Evolutionary conservation across 1,140 invertebrate genomes (phyloP).

Genomic region (Anastrepha obliqua): DNA sequence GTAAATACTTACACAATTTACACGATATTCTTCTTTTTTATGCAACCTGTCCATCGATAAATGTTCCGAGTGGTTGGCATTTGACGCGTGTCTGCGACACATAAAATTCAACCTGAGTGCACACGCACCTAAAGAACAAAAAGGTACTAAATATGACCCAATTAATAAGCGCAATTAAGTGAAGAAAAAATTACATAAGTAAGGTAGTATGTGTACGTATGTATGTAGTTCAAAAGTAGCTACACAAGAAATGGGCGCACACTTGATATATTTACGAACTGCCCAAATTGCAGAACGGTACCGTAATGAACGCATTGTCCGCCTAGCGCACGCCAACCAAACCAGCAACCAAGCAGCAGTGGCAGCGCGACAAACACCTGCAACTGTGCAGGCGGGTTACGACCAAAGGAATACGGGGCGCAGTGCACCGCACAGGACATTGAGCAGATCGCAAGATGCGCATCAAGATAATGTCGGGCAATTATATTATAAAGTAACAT

Average conservation of each 20-base stretch:
- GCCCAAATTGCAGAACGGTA: conserved; percentile 37
- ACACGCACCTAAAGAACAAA: conserved; percentile 29
- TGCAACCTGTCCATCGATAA: conserved; percentile 12
- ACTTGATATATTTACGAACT: conserved; percentile 18
- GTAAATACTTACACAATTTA: conserved; percentile 34
- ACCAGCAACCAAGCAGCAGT: neutral
- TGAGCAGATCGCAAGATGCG: conserved; percentile 18
- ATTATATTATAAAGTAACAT: conserved; percentile 62
- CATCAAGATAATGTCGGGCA: conserved; percentile 51
- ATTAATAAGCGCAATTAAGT: conserved; percentile 50
- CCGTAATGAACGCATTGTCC: conserved; percentile 43
- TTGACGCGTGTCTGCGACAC: conserved; percentile 46
- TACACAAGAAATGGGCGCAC: conserved; percentile 28
- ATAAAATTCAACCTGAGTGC: conserved; percentile 10
- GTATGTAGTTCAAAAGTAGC: neutral
- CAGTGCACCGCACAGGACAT: neutral
- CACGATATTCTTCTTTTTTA: neutral
- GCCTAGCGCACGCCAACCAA: neutral
- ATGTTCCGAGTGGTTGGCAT: neutral
- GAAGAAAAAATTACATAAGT: conserved; percentile 4
- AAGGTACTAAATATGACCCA: conserved; percentile 48
- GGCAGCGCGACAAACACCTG: conserved; percentile 29
- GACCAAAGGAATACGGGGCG: neutral
- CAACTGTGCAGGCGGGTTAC: neutral
- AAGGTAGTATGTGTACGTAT: neutral